Percentiles rank a stretch among this genome's conserved stretches.
Conservation (phyloP, 2,888 invertebrate genomes). For the Trisateles emortualis region DNA sequence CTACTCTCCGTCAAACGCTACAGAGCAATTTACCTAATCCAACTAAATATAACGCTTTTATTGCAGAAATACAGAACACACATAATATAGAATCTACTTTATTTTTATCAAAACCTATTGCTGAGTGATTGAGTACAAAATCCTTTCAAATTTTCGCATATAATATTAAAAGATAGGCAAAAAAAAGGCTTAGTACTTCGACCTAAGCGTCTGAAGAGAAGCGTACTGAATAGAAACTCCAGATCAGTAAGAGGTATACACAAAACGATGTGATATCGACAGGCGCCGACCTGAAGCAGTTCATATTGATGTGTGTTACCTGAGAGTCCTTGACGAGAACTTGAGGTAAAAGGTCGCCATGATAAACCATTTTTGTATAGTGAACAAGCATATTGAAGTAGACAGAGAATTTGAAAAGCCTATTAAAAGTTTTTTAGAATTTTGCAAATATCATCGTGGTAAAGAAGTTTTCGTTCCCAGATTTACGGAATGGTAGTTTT, state of each 20-base stretch:
- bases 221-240: slow-evolving; percentile 38
- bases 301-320: slow-evolving; percentile 45
- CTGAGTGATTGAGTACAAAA: background rate
- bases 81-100: background rate
- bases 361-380: slow-evolving; percentile 35
- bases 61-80: background rate
- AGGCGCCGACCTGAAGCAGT: slow-evolving; percentile 38
- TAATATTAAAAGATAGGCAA: slow-evolving; percentile 2
- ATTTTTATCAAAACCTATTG: background rate
- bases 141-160: background rate
- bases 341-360: slow-evolving; percentile 31
- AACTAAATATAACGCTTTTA: background rate
- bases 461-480: background rate
- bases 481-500: too few relatives aligned
- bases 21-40: too few relatives aligned
- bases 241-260: slow-evolving; percentile 33
- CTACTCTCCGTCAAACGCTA: too few relatives aligned
- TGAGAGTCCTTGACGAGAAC: slow-evolving; percentile 37
- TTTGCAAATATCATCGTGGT: background rate
- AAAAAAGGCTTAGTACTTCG: background rate
- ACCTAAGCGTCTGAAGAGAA: slow-evolving; percentile 17
- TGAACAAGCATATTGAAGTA: slow-evolving; percentile 17
- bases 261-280: slow-evolving; percentile 45
- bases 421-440: slow-evolving; percentile 9
- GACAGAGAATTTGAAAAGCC: background rate